These are phyloP conservation scores for Cynopterus sphinx DNA, from an alignment of 2,797 vertebrate species.

Conservation along the genomic window DNA sequence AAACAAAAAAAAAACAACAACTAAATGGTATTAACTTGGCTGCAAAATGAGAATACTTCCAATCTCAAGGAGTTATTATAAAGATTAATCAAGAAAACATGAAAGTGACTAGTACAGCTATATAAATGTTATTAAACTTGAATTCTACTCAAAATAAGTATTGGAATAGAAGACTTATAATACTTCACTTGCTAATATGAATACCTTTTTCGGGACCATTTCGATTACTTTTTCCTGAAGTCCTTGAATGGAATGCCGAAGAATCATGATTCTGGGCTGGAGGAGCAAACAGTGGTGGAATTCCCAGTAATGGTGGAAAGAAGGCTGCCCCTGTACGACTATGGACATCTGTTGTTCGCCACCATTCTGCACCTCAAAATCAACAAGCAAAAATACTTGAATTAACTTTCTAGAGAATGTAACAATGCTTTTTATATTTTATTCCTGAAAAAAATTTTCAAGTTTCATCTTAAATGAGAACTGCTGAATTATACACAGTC, in stretches of 20 bases:
- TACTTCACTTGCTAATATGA: background rate
- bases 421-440: background rate
- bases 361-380: conserved; percentile 90
- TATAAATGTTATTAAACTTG: conserved; percentile 20
- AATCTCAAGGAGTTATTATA: background rate
- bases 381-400: conserved; percentile 55
- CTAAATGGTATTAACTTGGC: background rate
- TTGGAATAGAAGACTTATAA: background rate
- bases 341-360: conserved; percentile 89
- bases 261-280: conserved; percentile 89
- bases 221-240: conserved; percentile 91
- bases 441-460: background rate
- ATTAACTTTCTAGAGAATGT: background rate
- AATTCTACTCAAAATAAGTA: background rate
- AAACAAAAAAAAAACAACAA: background rate
- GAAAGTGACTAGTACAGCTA: background rate
- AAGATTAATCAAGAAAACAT: background rate
- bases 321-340: conserved; percentile 88
- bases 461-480: background rate
- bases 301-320: conserved; percentile 92
- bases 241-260: conserved; percentile 86
- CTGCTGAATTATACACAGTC: background rate
- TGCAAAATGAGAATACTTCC: background rate
- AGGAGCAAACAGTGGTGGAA: conserved; percentile 91
- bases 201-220: conserved; percentile 92